Evolutionary conservation across 2,888 invertebrate species (phyloP).

Genomic region (Phyllotreta striolata): DNA sequence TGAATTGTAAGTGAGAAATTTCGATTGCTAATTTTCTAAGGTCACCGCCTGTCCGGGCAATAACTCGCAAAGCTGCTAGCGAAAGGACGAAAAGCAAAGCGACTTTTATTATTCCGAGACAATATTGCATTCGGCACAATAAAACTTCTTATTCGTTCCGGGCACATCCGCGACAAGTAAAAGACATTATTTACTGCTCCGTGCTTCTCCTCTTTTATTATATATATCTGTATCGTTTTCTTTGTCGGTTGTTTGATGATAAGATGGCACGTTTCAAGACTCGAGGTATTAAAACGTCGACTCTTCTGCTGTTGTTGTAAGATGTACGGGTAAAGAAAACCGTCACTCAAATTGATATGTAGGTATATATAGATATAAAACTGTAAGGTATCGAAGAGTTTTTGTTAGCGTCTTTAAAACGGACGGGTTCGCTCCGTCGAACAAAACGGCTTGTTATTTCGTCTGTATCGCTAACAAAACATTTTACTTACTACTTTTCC

Average conservation of each 20-base stretch:
- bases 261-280: slow-evolving; percentile 9
- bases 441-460: too few relatives aligned
- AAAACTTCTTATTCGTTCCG: slow-evolving; percentile 26
- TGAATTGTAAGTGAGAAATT: too few relatives aligned
- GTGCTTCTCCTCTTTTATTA: slow-evolving; percentile 2
- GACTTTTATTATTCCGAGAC: slow-evolving; percentile 21
- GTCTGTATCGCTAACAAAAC: too few relatives aligned
- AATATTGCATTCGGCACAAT: slow-evolving; percentile 29
- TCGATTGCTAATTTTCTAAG: too few relatives aligned
- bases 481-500: too few relatives aligned
- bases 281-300: slow-evolving; percentile 13
- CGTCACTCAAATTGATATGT: slow-evolving; percentile 18
- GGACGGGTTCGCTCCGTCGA: too few relatives aligned
- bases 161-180: slow-evolving; percentile 30
- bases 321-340: neutral
- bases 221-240: slow-evolving; percentile 25
- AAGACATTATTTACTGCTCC: slow-evolving; percentile 28
- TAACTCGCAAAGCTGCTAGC: slow-evolving; percentile 6
- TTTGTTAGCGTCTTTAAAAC: too few relatives aligned
- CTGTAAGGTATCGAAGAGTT: too few relatives aligned
- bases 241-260: slow-evolving; percentile 14
- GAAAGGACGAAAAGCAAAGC: slow-evolving; percentile 8
- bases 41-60: neutral
- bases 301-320: slow-evolving; percentile 3
- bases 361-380: neutral